Conservation (phyloP, 2,113 vertebrate species). For the Hippolais icterina region DNA sequence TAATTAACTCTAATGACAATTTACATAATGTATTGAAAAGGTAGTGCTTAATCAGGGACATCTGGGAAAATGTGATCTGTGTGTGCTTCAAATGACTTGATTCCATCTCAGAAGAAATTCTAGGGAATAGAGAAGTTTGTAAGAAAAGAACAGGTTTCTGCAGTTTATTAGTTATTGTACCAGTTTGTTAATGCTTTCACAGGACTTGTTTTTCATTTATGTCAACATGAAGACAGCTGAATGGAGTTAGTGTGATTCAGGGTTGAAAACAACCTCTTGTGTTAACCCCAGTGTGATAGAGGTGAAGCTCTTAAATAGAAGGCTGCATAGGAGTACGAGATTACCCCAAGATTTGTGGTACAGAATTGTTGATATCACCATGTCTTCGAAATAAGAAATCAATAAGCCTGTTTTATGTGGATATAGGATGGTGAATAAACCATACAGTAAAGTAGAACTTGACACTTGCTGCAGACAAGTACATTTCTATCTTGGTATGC, state of each 20-base stretch:
- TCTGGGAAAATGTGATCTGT: background rate
- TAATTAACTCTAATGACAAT: background rate
- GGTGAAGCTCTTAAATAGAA: background rate
- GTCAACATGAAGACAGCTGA: background rate
- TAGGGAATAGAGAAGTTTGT: background rate
- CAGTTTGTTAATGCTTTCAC: background rate
- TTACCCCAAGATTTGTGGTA: background rate
- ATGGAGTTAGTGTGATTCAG: background rate
- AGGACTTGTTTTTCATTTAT: background rate
- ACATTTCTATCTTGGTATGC: background rate
- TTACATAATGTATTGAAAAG: background rate
- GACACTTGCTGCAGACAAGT: background rate
- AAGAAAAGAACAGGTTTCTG: background rate
- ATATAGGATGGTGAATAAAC: background rate
- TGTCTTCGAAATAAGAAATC: background rate
- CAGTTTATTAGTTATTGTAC: background rate
- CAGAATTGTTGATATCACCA: background rate
- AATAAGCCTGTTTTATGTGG: background rate
- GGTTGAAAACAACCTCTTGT: background rate
- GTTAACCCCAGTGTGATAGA: background rate
- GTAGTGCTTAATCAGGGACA: background rate
- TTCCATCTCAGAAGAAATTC: background rate
- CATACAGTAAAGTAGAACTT: background rate
- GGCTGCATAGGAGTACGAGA: background rate
- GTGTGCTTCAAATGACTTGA: background rate